These are phyloP conservation scores for Pandemis corylana DNA, from an alignment of 2,888 invertebrate species.

Conservation along the genomic window DNA sequence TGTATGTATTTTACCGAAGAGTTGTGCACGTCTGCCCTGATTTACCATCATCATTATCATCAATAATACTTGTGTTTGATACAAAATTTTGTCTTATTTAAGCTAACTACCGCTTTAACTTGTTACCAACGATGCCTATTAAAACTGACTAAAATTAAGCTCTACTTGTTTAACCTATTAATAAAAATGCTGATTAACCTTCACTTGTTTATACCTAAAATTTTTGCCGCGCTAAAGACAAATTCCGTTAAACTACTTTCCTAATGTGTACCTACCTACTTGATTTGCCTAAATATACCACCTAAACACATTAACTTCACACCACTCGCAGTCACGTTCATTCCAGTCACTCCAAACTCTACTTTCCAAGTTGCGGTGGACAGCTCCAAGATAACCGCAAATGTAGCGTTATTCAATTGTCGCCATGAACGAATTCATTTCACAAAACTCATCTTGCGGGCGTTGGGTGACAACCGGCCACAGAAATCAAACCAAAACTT, in stretches of 20 bases:
- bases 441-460: constrained; percentile 82
- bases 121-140: no score
- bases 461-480: constrained; percentile 65
- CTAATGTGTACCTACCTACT: not conserved
- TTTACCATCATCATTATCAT: not conserved
- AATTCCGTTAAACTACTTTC: not conserved
- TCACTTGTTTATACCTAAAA: no score
- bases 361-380: constrained; percentile 50
- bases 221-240: no score
- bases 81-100: not conserved
- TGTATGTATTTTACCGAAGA: no score
- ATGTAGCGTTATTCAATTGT: constrained; percentile 68
- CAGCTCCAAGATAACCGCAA: constrained; percentile 57
- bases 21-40: no score
- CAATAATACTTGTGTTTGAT: not conserved
- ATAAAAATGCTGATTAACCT: not conserved
- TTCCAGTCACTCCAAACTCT: constrained; percentile 38
- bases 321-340: constrained; percentile 16
- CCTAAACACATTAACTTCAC: constrained; percentile 21
- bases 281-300: not conserved
- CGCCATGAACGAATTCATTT: constrained; percentile 79
- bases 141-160: no score
- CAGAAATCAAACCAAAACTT: constrained; percentile 52
- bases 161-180: no score
- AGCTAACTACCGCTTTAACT: no score